phyloP scores from a whole-genome alignment of 2,113 vertebrate species.

The Hystrix brachyura region DNA sequence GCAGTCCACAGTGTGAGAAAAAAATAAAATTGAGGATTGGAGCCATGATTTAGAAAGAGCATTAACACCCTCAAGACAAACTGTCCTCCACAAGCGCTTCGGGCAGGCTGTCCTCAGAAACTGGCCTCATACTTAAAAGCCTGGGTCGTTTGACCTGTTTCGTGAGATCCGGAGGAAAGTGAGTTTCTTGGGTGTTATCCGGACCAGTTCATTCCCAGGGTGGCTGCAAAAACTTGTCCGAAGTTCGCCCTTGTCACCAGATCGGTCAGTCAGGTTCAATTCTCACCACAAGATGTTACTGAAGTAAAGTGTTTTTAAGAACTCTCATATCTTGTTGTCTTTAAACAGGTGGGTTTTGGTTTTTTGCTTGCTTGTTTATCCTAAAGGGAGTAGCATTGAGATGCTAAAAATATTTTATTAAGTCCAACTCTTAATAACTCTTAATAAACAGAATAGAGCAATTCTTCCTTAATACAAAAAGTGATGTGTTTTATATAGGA shows the following conservation, averaged over 20 bases:
- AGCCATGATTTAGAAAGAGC: neutral
- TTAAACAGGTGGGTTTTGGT: neutral
- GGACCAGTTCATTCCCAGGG: neutral
- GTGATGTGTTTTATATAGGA: neutral
- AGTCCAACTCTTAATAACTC: conserved; percentile 31
- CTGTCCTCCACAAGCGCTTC: neutral
- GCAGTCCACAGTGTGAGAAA: neutral
- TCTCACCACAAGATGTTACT: conserved; percentile 22
- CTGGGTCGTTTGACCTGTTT: neutral
- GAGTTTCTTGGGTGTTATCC: neutral
- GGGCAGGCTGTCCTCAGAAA: neutral
- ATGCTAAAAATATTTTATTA: conserved; percentile 49
- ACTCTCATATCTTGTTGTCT: neutral
- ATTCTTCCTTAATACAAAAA: conserved; percentile 9
- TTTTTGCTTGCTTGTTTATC: neutral
- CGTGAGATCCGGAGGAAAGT: neutral
- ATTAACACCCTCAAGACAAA: neutral
- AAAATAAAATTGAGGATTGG: neutral
- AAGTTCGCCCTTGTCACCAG: neutral
- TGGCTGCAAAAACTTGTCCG: neutral
- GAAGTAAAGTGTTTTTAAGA: neutral
- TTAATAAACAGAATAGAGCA: neutral
- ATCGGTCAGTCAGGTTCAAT: neutral
- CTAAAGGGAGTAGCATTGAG: neutral
- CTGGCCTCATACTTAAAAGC: neutral